Evolutionary conservation across 1,140 invertebrate genomes (phyloP).

Genomic region (Acromyrmex charruanus): DNA sequence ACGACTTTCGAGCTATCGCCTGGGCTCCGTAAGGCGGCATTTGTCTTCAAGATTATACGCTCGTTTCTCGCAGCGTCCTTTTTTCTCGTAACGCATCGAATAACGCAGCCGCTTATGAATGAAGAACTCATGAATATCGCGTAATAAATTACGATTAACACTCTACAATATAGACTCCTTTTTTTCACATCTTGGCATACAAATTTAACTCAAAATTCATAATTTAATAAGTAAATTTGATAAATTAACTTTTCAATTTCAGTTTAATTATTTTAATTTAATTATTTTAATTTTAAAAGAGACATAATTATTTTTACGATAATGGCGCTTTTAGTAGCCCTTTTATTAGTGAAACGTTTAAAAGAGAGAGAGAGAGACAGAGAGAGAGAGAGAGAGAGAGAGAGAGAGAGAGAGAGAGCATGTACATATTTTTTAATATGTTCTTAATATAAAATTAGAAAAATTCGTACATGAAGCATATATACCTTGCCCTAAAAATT

Average conservation of each 20-base stretch:
- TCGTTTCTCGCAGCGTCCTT: conserved; percentile 45
- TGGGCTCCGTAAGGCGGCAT: conserved; percentile 40
- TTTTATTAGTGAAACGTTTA: conserved; percentile 29
- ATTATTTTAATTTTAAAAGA: conserved; percentile 19
- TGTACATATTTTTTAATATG: background rate
- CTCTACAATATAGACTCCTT: background rate
- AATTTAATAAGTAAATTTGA: background rate
- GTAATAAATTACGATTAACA: conserved; percentile 40
- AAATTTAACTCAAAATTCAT: background rate
- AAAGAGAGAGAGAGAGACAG: too few relatives aligned
- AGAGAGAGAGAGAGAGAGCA: background rate
- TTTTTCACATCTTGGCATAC: background rate
- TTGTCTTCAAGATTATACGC: conserved; percentile 61
- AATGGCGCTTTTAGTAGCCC: background rate
- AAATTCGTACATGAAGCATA: background rate
- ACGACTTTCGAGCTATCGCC: conserved; percentile 63
- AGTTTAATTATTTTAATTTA: conserved; percentile 5
- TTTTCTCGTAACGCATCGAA: conserved; percentile 27
- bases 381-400: too few relatives aligned
- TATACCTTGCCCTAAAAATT: conserved; percentile 21
- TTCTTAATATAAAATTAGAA: conserved; percentile 15
- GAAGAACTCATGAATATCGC: conserved; percentile 23
- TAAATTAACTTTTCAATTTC: conserved; percentile 30
- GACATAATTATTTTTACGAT: conserved; percentile 11
- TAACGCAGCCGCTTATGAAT: conserved; percentile 40